Conservation (phyloP, 2,113 vertebrate genomes). For the Bubo blakistoni region DNA sequence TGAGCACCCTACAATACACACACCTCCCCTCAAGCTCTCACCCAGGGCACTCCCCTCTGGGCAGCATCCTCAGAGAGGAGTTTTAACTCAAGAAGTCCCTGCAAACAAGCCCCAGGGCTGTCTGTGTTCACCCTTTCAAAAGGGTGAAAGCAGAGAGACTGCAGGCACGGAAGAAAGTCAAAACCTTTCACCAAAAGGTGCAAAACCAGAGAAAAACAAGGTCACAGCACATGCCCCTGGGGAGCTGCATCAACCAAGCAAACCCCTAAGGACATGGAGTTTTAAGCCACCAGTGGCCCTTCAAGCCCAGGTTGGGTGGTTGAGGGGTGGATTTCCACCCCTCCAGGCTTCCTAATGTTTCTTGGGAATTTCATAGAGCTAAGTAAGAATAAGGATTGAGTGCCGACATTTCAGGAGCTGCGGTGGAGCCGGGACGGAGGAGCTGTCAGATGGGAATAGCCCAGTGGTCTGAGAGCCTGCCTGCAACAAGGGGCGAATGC, state of each 20-base stretch:
- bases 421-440: not conserved
- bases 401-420: rapidly evolving
- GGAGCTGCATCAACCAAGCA: too few relatives aligned
- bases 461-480: not conserved
- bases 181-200: not conserved
- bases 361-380: rapidly evolving
- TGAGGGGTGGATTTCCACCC: rapidly evolving
- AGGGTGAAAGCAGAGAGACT: not conserved
- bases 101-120: not conserved
- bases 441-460: not conserved
- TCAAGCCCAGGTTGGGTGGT: not conserved
- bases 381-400: not conserved
- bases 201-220: rapidly evolving
- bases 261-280: rapidly evolving
- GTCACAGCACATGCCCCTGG: rapidly evolving
- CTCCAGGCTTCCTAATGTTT: rapidly evolving
- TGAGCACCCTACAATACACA: rapidly evolving
- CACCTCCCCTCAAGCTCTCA: not conserved
- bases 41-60: rapidly evolving
- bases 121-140: not conserved
- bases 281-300: not conserved
- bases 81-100: not conserved
- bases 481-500: not conserved
- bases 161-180: rapidly evolving
- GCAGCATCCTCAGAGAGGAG: not conserved